These are phyloP conservation scores for Lipotes vexillifer DNA, from an alignment of 2,113 vertebrate genomes.

Conservation along the genomic window DNA sequence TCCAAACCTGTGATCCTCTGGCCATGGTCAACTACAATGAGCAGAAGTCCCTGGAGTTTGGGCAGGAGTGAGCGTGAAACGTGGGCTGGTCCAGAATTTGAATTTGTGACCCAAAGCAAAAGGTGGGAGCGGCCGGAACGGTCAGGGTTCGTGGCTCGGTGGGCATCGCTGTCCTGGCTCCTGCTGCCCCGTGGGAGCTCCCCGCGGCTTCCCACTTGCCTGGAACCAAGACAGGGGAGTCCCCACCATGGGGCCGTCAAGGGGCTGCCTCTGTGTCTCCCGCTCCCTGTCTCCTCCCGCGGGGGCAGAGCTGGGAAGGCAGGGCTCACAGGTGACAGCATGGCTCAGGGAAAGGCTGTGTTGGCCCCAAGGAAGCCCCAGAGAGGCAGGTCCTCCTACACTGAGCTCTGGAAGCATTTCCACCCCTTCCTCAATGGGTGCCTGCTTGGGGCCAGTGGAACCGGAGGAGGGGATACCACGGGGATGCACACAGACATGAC, in stretches of 20 bases:
- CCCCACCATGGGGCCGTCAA: background rate
- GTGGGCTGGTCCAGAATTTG: no score
- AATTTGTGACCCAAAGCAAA: no score
- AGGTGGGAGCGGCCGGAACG: background rate
- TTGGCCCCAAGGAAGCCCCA: rapidly evolving
- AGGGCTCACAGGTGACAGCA: background rate
- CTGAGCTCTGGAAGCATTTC: background rate
- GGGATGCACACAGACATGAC: background rate
- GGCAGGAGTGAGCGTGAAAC: rapidly evolving
- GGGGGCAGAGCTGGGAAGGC: no score
- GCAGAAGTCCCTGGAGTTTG: rapidly evolving
- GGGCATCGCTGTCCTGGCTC: rapidly evolving
- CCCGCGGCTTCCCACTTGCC: background rate
- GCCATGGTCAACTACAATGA: background rate
- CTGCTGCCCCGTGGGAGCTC: no score
- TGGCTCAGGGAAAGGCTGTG: background rate
- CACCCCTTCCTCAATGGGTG: no score
- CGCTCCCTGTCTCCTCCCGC: background rate
- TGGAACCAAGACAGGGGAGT: background rate
- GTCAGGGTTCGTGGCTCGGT: background rate
- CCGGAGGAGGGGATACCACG: rapidly evolving
- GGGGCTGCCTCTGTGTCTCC: no score
- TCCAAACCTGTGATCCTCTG: background rate
- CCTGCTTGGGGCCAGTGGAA: background rate
- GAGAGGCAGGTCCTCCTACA: background rate